Evolutionary conservation across 2,888 invertebrate genomes (phyloP).

Genomic region (Drosophila stalkeri): DNA sequence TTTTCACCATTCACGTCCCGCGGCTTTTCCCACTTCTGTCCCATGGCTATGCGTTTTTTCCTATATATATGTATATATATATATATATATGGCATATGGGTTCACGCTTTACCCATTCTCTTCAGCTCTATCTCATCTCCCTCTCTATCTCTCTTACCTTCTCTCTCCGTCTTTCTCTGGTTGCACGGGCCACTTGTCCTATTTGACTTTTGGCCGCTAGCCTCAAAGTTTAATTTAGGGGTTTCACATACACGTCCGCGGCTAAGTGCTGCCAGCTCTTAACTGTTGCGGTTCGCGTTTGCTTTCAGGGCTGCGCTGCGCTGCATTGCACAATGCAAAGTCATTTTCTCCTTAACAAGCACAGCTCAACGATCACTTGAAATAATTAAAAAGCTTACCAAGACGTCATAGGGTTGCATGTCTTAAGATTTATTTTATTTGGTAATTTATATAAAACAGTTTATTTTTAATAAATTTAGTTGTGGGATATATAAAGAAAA

Average conservation of each 20-base stretch:
- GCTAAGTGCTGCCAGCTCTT: slow-evolving; percentile 41
- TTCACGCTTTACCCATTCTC: slow-evolving; percentile 20
- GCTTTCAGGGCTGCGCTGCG: slow-evolving; percentile 6
- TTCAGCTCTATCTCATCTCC: not conserved
- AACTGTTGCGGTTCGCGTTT: slow-evolving; percentile 35
- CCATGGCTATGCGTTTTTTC: slow-evolving; percentile 10
- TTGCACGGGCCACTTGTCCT: slow-evolving; percentile 26
- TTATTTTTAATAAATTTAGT: too few relatives aligned
- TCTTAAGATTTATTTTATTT: not conserved
- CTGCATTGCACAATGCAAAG: slow-evolving; percentile 3
- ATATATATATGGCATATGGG: slow-evolving; percentile 25
- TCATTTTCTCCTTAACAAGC: not conserved
- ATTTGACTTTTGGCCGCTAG: slow-evolving; percentile 47
- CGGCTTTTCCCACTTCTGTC: slow-evolving; percentile 13
- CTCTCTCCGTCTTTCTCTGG: slow-evolving; percentile 1
- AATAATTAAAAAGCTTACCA: not conserved
- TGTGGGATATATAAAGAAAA: too few relatives aligned
- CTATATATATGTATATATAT: too few relatives aligned
- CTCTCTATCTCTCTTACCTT: not conserved
- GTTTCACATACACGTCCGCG: slow-evolving; percentile 56
- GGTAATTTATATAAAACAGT: too few relatives aligned
- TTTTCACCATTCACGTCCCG: slow-evolving; percentile 45
- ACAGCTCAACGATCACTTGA: not conserved
- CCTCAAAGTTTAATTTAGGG: slow-evolving; percentile 67
- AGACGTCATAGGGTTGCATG: not conserved